Evolutionary conservation across 2,113 vertebrate genomes (phyloP).

Genomic region (Cyprinodon variegatus): DNA sequence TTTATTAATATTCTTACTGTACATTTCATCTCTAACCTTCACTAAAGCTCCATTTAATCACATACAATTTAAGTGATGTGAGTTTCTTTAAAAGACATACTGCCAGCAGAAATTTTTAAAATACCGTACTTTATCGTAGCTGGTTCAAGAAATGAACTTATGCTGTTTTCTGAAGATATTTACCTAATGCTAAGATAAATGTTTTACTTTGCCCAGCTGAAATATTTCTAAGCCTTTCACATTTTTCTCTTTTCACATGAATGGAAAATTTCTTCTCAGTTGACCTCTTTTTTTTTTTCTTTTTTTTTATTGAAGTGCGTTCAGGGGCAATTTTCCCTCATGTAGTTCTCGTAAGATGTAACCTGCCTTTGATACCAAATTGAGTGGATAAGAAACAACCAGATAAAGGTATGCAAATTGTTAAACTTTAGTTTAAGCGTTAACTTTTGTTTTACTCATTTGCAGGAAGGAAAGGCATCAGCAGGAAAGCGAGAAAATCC

Average conservation of each 20-base stretch:
- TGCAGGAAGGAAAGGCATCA: neutral
- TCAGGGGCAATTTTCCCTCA: slow-evolving; percentile 1
- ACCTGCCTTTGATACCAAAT: neutral
- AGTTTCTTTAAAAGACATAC: too few relatives aligned
- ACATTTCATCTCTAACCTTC: too few relatives aligned
- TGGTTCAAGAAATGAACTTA: neutral
- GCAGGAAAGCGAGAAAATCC: neutral
- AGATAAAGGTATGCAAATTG: neutral
- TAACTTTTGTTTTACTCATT: neutral
- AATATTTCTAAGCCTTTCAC: neutral
- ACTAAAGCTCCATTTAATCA: too few relatives aligned
- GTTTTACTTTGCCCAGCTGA: neutral
- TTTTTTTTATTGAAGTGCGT: slow-evolving; percentile 3
- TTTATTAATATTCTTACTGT: too few relatives aligned
- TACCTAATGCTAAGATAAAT: neutral
- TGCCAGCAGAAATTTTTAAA: too few relatives aligned
- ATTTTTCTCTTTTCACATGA: neutral
- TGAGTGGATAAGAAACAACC: neutral
- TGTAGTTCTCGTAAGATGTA: slow-evolving; percentile 2
- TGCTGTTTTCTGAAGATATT: neutral
- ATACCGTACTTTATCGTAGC: neutral
- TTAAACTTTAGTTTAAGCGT: neutral
- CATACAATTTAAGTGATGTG: too few relatives aligned
- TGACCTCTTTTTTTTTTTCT: neutral
- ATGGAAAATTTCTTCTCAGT: slow-evolving; percentile 18